A percentile compares a stretch with the other conserved stretches of the same genome.
Conservation (phyloP, 2,888 invertebrate species). For the Chymomyza caudatula region DNA sequence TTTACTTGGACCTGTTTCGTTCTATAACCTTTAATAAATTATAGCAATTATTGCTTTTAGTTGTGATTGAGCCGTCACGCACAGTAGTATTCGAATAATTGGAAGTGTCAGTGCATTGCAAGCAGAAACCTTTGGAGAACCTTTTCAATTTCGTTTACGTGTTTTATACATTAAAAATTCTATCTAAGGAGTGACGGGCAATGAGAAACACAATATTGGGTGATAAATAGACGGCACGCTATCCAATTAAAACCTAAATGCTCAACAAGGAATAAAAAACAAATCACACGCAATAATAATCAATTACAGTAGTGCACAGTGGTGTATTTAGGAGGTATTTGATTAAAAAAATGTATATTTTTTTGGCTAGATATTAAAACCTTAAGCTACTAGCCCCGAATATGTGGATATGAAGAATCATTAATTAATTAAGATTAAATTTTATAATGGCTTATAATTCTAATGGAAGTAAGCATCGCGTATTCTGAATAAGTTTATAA, state of each 20-base stretch:
- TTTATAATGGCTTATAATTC: too few species aligned
- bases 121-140: constrained; percentile 32
- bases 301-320: constrained; percentile 22
- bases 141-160: constrained; percentile 49
- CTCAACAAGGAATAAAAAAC: constrained; percentile 18
- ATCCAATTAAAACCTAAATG: constrained; percentile 27
- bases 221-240: constrained; percentile 9
- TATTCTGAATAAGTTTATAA: too few species aligned
- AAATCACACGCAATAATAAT: constrained; percentile 28
- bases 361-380: too few species aligned
- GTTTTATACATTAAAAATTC: constrained; percentile 47
- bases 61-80: constrained; percentile 20
- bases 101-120: constrained; percentile 20
- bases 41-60: constrained; percentile 15
- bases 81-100: constrained; percentile 28
- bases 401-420: too few species aligned
- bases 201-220: constrained; percentile 24
- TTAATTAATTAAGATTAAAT: too few species aligned
- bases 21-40: constrained; percentile 36
- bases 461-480: too few species aligned
- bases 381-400: too few species aligned
- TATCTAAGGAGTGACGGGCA: constrained; percentile 18
- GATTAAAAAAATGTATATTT: too few species aligned
- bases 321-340: neutral
- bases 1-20: neutral